Evolutionary conservation across 2,113 vertebrate species (phyloP).

Genomic region (Datnioides undecimradiatus): DNA sequence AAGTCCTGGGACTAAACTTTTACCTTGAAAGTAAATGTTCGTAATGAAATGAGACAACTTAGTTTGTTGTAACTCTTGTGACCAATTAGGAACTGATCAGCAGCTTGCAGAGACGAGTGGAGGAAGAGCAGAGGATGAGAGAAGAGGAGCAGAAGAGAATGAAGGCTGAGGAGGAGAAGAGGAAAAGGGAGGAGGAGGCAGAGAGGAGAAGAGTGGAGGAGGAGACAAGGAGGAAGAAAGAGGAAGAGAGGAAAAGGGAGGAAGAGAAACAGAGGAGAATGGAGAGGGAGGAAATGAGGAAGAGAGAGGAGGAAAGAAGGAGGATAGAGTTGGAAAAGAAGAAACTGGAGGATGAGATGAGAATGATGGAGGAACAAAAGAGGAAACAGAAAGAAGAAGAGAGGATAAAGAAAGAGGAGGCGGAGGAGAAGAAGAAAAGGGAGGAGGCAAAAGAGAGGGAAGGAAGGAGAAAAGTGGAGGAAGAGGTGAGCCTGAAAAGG

Average conservation of each 20-base stretch:
- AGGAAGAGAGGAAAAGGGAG: constrained; percentile 51
- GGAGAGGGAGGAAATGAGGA: constrained; percentile 65
- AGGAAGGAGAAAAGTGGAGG: neutral
- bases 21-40: neutral
- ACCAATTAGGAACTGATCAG: constrained; percentile 83
- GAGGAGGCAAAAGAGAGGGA: constrained; percentile 43
- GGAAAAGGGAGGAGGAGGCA: constrained; percentile 33
- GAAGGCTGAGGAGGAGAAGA: constrained; percentile 75
- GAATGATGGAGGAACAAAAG: constrained; percentile 55
- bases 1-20: neutral
- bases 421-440: constrained; percentile 64
- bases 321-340: neutral
- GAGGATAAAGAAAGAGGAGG: constrained; percentile 40
- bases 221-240: constrained; percentile 69
- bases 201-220: constrained; percentile 79
- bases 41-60: neutral
- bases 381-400: constrained; percentile 43
- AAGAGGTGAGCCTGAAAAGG: constrained; percentile 41
- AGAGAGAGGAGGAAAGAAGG: constrained; percentile 43
- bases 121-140: constrained; percentile 83
- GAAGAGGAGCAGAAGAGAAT: constrained; percentile 76
- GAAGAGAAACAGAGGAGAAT: constrained; percentile 21
- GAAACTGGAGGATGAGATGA: constrained; percentile 24
- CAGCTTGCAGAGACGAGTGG: constrained; percentile 84
- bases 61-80: neutral